These are phyloP conservation scores for Hypomecis atomaria DNA, from an alignment of 2,888 invertebrate species.

Conservation along the genomic window DNA sequence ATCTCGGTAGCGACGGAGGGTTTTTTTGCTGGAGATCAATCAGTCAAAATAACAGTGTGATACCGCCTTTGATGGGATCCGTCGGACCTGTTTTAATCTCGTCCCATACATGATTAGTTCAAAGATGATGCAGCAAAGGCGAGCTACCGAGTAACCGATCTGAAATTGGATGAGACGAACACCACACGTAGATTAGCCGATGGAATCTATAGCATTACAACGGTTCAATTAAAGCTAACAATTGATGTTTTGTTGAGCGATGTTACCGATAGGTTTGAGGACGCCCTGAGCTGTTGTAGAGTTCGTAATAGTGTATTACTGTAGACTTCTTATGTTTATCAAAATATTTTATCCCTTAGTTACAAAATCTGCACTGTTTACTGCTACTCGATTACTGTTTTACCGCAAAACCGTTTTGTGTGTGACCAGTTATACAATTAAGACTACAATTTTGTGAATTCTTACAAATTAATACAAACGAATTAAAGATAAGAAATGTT, in stretches of 20 bases:
- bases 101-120: conserved; percentile 83
- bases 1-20: conserved; percentile 81
- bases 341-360: no score
- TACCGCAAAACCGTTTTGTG: no score
- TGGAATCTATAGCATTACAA: conserved; percentile 51
- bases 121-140: conserved; percentile 80
- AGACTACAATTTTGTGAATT: no score
- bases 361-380: no score
- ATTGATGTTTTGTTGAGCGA: conserved; percentile 31
- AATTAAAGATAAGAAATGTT: no score
- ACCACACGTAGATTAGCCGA: conserved; percentile 68
- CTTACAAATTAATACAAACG: no score
- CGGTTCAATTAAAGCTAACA: conserved; percentile 33
- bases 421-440: no score
- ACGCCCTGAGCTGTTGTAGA: conserved; percentile 2
- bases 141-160: conserved; percentile 69
- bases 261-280: conserved; percentile 24
- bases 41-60: conserved; percentile 85
- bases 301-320: neutral
- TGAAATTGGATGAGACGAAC: conserved; percentile 72
- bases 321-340: neutral
- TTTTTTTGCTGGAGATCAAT: conserved; percentile 81
- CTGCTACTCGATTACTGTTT: no score
- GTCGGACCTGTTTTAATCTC: conserved; percentile 83
- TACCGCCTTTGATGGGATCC: conserved; percentile 84